Evolutionary conservation across 2,888 invertebrate species (phyloP).

Genomic region (Zaprionus lineosus): DNA sequence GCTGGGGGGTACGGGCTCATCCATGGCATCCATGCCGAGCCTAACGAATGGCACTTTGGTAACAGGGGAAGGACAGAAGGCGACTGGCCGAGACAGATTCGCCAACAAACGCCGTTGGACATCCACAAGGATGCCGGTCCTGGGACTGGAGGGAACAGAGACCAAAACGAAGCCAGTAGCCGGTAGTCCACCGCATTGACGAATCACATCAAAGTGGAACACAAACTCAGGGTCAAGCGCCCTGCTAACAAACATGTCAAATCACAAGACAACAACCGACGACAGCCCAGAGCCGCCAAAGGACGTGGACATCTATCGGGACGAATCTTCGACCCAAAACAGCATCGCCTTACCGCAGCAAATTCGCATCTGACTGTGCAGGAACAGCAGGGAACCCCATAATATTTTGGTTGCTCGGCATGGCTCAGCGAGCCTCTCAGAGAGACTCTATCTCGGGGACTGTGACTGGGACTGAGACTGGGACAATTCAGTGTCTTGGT

Average conservation of each 20-base stretch:
- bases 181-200: slow-evolving; percentile 79
- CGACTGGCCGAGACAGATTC: slow-evolving; percentile 54
- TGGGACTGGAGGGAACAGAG: slow-evolving; percentile 2
- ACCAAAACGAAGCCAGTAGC: slow-evolving; percentile 44
- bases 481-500: not conserved
- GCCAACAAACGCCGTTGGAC: slow-evolving; percentile 76
- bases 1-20: slow-evolving; percentile 25
- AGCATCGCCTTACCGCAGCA: slow-evolving; percentile 77
- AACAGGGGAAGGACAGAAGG: slow-evolving; percentile 23
- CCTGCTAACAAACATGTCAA: slow-evolving; percentile 76
- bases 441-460: slow-evolving; percentile 4
- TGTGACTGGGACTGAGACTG: slow-evolving; percentile 4
- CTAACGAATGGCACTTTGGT: slow-evolving; percentile 49
- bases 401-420: slow-evolving; percentile 80
- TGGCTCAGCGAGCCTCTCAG: slow-evolving; percentile 23
- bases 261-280: slow-evolving; percentile 59
- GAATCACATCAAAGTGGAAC: slow-evolving; percentile 81
- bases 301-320: slow-evolving; percentile 9
- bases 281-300: slow-evolving; percentile 58
- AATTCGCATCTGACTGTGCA: slow-evolving; percentile 74
- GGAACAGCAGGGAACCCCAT: slow-evolving; percentile 78
- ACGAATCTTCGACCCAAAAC: slow-evolving; percentile 37
- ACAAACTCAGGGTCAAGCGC: slow-evolving; percentile 56
- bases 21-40: slow-evolving; percentile 30
- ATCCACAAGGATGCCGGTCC: slow-evolving; percentile 36